Conservation (phyloP, 2,113 vertebrate species). For the Ammodytes dubius region DNA sequence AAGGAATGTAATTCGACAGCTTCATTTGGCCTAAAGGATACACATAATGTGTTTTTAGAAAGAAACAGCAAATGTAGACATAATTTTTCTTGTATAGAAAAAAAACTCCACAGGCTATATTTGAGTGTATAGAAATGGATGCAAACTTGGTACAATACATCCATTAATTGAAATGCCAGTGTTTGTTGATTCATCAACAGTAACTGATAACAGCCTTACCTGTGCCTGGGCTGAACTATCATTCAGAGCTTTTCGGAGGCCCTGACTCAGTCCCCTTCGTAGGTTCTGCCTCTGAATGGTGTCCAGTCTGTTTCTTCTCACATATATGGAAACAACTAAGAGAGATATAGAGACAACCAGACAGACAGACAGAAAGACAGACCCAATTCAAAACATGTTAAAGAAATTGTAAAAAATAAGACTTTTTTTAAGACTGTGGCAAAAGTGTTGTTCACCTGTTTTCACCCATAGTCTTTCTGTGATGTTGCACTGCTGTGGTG, state of each 20-base stretch:
- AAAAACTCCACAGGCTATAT: neutral
- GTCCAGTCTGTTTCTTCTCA: conserved; percentile 88
- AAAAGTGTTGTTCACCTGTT: conserved; percentile 87
- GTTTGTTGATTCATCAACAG: conserved; percentile 6
- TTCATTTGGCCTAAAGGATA: neutral
- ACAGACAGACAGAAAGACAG: conserved; percentile 36
- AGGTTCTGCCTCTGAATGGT: conserved; percentile 90
- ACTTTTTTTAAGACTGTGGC: neutral
- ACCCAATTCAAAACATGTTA: conserved; percentile 13
- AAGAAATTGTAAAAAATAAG: neutral
- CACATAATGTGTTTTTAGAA: neutral
- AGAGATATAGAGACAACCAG: conserved; percentile 45
- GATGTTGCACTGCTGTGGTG: conserved; percentile 91
- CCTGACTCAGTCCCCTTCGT: conserved; percentile 90
- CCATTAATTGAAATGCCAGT: neutral
- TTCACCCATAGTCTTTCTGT: conserved; percentile 92
- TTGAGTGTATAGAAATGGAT: neutral
- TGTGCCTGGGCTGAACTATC: conserved; percentile 87
- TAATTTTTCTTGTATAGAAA: neutral
- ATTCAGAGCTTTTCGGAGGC: conserved; percentile 91
- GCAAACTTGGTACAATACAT: neutral
- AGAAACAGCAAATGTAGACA: neutral
- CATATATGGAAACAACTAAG: conserved; percentile 92
- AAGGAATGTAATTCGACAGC: neutral
- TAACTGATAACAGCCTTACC: conserved; percentile 80